Base-by-base conservation (phyloP, 2,797 vertebrate species). In the Thunnus albacares region DNA sequence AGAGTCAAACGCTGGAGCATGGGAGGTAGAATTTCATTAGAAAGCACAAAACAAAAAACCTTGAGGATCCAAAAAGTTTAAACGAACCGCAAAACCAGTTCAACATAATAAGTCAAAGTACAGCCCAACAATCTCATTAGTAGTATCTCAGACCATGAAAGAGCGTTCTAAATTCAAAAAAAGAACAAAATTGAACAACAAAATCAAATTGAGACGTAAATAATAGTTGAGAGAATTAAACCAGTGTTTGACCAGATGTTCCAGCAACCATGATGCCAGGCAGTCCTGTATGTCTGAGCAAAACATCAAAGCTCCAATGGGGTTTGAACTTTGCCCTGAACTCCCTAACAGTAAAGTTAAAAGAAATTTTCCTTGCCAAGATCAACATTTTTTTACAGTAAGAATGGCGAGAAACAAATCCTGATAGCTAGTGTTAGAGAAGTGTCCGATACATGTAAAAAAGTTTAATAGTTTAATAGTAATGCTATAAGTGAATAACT, bases 1-100 rank as follows among this genome's bases (percentile, higher is more conserved):
- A 85, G 83, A 92, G 71, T 80, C 67, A 73, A 80, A 90, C 24
- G 73, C 55, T 83, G 79, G 79, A 57, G 73, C 86, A 83, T 75
- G 75, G 73, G 72, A 84, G 82, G 80, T 85, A 78, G 28, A 82
- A 61, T 80, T 83, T 84, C 81, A 87, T 81, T 81, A 80, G 81
- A 80, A 85, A 86, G 78, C 75, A 84, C 61, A 77, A 76, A 81
- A 87, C 71, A 81, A 85, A 79, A 45, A 78, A 80, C 61, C 14
- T 30, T 1, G 26, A 77, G 53, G 26, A 72, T 57, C 63, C 71
- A 78, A 79, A 73, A 84, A 43, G 55, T 82, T 87, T 59, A 80
- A 86, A 79, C 47, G 24, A 78, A 73, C 84, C 56, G 26, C 57
- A 78, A 79, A 75, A 80, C 64, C 67, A 83, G 17, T 70, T 81